Base-by-base conservation (phyloP, 2,888 invertebrate genomes). In the Drosophila subquinaria region DNA sequence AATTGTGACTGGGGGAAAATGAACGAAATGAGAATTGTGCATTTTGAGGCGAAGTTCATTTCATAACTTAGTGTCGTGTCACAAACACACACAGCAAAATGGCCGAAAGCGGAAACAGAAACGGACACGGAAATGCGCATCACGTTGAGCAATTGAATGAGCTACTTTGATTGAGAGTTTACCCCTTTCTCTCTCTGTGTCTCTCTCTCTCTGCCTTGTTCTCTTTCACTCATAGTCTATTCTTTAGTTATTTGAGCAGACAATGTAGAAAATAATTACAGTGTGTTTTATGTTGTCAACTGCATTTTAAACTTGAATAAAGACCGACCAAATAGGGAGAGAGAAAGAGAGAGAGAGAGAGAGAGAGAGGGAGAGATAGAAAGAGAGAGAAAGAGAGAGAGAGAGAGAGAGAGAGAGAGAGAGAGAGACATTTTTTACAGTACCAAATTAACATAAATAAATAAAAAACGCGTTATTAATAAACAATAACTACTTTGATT, bases 91-190 rank as follows among this genome's bases (percentile, higher is more conserved):
- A 33, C 3, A 6, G 27, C 27, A 33, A 67, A 66, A 76, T 61
- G 65, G 71, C 55, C 67, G 42, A 42, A 50, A 23, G 13, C 45
- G 45, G 45, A 45, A 23, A 56, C 38, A 72, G 81, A 87, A 81
- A 66, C 73, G n/a, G n/a, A n/a, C n/a, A n/a, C n/a, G 88, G 83
- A 88, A 82, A 85, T 85, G 86, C 78, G 61, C 81, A 77, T 57
- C 67, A 51, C 66, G 69, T 57, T 51, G 51, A 65, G 61, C 48
- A 36, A 47, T 55, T 68, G 61, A 77, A 65, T 76, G 62, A 62
- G 60, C 42, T 53, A 67, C 73, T 73, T 76, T 61, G 65, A 77
- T 67, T 79, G 62, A 48, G 55, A 60, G 15, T 52, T 17, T 40
- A n/a, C 27, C 11, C 15, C 33, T 27, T 35, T 17, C 47, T 2